Conservation (phyloP, 2,888 invertebrate genomes). For the Dynastes tityus region DNA sequence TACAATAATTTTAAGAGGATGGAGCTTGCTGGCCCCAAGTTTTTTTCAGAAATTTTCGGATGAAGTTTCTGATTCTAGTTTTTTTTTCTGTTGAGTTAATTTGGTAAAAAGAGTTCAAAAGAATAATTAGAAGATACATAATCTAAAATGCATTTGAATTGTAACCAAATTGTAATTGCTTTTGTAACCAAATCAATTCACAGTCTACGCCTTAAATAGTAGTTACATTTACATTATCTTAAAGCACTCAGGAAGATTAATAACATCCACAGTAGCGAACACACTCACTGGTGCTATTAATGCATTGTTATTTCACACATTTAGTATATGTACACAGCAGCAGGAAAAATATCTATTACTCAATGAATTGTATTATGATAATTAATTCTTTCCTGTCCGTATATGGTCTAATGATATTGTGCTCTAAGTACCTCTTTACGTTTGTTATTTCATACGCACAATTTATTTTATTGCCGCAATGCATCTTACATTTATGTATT, state of each 20-base stretch:
- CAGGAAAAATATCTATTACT: slow-evolving; percentile 44
- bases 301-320: slow-evolving; percentile 53
- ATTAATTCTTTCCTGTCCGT: slow-evolving; percentile 55
- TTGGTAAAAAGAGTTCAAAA: too few species aligned
- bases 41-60: too few species aligned
- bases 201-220: too few species aligned
- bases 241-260: slow-evolving; percentile 31
- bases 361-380: slow-evolving; percentile 54
- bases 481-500: slow-evolving; percentile 43
- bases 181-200: too few species aligned
- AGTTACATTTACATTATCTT: slow-evolving; percentile 23
- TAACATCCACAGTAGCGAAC: not conserved
- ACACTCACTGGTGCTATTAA: slow-evolving; percentile 17
- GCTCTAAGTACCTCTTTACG: slow-evolving; percentile 56
- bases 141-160: too few species aligned
- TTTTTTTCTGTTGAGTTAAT: too few species aligned
- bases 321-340: slow-evolving; percentile 25
- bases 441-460: slow-evolving; percentile 55
- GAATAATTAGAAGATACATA: too few species aligned
- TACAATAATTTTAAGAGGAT: too few species aligned
- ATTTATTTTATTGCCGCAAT: slow-evolving; percentile 48
- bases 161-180: too few species aligned
- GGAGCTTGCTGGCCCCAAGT: too few species aligned
- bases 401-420: slow-evolving; percentile 55
- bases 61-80: too few species aligned